Base-by-base conservation (phyloP, 2,888 invertebrate genomes). In the Mythimna albipuncta region DNA sequence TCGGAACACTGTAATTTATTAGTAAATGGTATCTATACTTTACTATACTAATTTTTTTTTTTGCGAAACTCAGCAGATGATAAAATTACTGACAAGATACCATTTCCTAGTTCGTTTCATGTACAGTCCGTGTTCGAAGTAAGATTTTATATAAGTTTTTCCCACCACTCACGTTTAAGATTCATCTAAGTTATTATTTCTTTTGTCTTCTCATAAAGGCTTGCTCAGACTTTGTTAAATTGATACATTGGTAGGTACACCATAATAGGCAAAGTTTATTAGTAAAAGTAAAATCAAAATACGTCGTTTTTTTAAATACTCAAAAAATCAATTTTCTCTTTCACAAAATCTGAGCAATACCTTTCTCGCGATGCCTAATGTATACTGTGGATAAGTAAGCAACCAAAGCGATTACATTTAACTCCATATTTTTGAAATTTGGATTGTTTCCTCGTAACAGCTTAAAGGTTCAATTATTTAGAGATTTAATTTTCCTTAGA, bases 341-440 rank as follows among this genome's bases (percentile, higher is more conserved):
- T 76, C 61, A 64, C 73, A 73, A 80, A 82, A 71, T 77, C 79
- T 80, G 80, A 63, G 64, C 71, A 75, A 75, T 52, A 62, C 58
- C n/a, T 32, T 77, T 69, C 63, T 77, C 64, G 67, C 67, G 59
- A 78, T 81, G 70, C 69, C 58, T 72, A 70, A 59, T 77, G 44
- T 72, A 76, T 75, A 78, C 61, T 81, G 64, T 64, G 66, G 64
- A 59, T 77, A 82, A 61, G 66, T 89, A 85, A 83, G 88, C 90
- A 90, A 92, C 94, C 93, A 94, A 94, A 94, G 93, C 89, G 88
- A 87, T 89, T 89, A 91, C 87, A 90, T 87, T 91, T 91, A 91
- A 91, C 88, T 93, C 92, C 92, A 92, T 93, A 89, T 91, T 90
- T 89, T 88, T 86, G 69, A 86, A 88, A 88, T 88, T 90, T 87